Base-by-base conservation (phyloP, 1,140 invertebrate species). In the Drosophila nikananu region DNA sequence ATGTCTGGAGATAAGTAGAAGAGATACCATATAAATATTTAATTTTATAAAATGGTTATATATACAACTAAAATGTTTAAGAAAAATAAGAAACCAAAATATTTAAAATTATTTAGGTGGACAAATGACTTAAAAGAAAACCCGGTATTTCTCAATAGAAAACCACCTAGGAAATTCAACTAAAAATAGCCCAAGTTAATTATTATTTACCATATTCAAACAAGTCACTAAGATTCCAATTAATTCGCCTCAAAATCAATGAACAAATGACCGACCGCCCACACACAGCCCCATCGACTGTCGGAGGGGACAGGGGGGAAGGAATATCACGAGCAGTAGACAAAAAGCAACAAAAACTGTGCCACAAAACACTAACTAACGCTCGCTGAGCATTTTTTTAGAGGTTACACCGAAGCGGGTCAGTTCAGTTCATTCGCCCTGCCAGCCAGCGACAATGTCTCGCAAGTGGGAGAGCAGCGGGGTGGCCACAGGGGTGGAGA, bases 341-440 rank as follows among this genome's bases (percentile, higher is more conserved):
- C 67, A 72, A 39, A 59, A 54, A 59, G n/a, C 19, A 32, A 23
- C 8, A 65, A 23, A 57, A 64, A 27, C 12, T 12, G 37, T 64
- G 37, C 19, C 37, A 70, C 35, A 49, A 44, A 66, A 35, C 37
- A 65, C 25, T 21, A 35, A 65, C 25, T 25, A 35, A 57, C 54
- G 35, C 21, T 57, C 66, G 52, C 37, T 27, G 37, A 49, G 35
- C 55, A 42, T 72, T 62, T 81, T 86, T 86, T 87, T 91, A 91
- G 86, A 92, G 90, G 90, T 92, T 86, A 87, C 76, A 62, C 17
- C 81, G 76, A 92, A 92, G 86, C 90, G 78, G 90, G 90, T 92
- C 86, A 90, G 91, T 84, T 90, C 81, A 92, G 90, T 91, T 90
- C 90, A 90, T 92, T 92, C 90, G 90, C 90, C 83, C 71, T 61